Evolutionary conservation across 2,888 invertebrate genomes (phyloP), one percentile per base, ranked within the genome.

Genomic region (Nebria brevicollis): DNA sequence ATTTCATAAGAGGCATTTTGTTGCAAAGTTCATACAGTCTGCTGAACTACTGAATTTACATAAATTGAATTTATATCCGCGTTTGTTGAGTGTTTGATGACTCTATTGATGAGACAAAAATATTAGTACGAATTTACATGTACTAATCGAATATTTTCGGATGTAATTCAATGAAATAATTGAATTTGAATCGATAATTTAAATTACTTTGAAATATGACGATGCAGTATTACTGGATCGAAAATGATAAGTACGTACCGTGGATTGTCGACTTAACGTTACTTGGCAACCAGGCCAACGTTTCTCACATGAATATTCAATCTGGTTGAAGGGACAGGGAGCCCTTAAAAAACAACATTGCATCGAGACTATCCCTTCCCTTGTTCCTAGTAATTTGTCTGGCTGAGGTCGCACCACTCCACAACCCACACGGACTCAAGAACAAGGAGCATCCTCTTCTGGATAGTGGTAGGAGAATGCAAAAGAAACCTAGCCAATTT

Each of bases 231-330:
- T 54, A 54, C 13, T 7, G 7, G 54, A 54, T 54, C 54, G 4
- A 54, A 54, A 54, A 54, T 54, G 8, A 54, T 13, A 54, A 54
- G 54, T 54, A 11, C 54, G 2, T 34, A 13, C 13, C 2, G 54
- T 54, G 54, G 13, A 13, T 54, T 54, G 54, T 8, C 54, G 54
- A 54, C 11, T 54, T 54, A 54, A 11, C 25, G 70, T 70, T 70
- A 11, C 70, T 70, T 70, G 70, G 70, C 70, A 70, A 70, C 15
- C 70, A 70, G 70, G 70, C 25, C 25, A 70, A 70, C 70, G 70
- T 70, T 68, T 70, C 70, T 70, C 70, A 70, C 70, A 70, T 70
- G 70, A 70, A 70, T 70, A 70, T 70, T 70, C 70, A 70, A 70
- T 70, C 70, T n/a, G 70, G 25, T 11, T 11, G 70, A 70, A 70